Percentiles rank a stretch among this genome's conserved stretches.
Conservation (phyloP, 2,113 vertebrate genomes). For the Percina caprodes region DNA sequence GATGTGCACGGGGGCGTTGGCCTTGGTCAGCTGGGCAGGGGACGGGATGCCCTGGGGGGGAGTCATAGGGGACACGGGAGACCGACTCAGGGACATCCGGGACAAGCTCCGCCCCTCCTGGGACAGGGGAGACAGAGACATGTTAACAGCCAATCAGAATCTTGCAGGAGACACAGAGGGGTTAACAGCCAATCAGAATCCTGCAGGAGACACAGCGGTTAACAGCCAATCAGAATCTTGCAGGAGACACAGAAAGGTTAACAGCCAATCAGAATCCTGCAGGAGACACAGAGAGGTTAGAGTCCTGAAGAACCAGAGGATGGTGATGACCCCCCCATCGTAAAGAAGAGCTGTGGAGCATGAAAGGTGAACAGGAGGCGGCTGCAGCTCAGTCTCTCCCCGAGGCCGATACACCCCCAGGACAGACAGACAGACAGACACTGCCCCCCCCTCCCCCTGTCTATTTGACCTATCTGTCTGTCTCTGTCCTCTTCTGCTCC, state of each 20-base stretch:
- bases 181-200: too few relatives aligned
- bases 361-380: constrained; percentile 95
- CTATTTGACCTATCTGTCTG: not conserved
- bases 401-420: constrained; percentile 76
- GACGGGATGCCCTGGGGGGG: constrained; percentile 94
- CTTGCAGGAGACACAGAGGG: too few relatives aligned
- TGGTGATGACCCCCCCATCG: too few relatives aligned
- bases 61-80: constrained; percentile 92
- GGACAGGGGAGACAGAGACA: too few relatives aligned
- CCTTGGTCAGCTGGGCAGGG: constrained; percentile 93
- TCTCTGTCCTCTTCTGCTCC: too few relatives aligned
- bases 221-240: too few relatives aligned
- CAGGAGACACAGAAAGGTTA: too few relatives aligned
- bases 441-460: constrained; percentile 60
- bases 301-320: too few relatives aligned
- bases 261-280: too few relatives aligned
- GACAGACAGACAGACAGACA: constrained; percentile 82
- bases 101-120: constrained; percentile 94
- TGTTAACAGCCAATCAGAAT: too few relatives aligned
- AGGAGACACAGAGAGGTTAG: too few relatives aligned
- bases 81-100: constrained; percentile 92
- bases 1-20: constrained; percentile 93
- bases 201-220: too few relatives aligned
- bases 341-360: constrained; percentile 76
- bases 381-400: constrained; percentile 82